Evolutionary conservation across 2,797 vertebrate genomes (phyloP), one percentile per base, ranked within the genome.

Genomic region (Argya squamiceps): DNA sequence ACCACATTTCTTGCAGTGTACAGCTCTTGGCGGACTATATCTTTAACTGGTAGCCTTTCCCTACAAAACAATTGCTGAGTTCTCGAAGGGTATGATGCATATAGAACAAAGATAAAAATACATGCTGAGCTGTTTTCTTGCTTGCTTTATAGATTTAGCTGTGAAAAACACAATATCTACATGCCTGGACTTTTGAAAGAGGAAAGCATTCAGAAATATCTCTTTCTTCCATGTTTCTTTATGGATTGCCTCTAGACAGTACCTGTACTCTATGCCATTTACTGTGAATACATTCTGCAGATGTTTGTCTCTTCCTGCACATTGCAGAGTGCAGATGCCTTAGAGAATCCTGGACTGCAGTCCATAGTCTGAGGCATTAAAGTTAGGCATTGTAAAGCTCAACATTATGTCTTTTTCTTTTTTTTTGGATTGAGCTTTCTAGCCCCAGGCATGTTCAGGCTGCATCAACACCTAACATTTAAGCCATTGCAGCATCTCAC

Each of bases 381-480:
- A 80, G 15, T 84, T 69, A 49, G 49, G 30, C 44, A 89, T 56
- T 81, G 46, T 84, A 91, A 81, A 87, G 34, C 29, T 82, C 59
- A 84, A 64, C 12, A 39, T 64, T 67, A 60, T 58, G 15, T 55
- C 24, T 67, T 59, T 55, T 62, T 60, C 23, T 47, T 36, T 44
- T 46, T 83, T 26, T 69, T 67, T 21, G 1, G 16, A 81, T 78
- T 81, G 74, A 88, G 84, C 24, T 79, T 90, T 90, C 64, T 74
- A 58, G 82, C 89, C 89, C 27, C 68, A 91, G 96, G 87, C 91
- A 58, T 83, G 64, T 89, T 96, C 75, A 78, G 68, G 50, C 76
- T 88, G 34, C 71, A 88, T 64, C 2, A 0, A 89, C 64, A 71
- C 27, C 52, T 64, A 91, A 77, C 41, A 64, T 13, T 37, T 23